Base-by-base conservation (phyloP, 2,888 invertebrate genomes). In the Drosophila nr. perissopoda region DNA sequence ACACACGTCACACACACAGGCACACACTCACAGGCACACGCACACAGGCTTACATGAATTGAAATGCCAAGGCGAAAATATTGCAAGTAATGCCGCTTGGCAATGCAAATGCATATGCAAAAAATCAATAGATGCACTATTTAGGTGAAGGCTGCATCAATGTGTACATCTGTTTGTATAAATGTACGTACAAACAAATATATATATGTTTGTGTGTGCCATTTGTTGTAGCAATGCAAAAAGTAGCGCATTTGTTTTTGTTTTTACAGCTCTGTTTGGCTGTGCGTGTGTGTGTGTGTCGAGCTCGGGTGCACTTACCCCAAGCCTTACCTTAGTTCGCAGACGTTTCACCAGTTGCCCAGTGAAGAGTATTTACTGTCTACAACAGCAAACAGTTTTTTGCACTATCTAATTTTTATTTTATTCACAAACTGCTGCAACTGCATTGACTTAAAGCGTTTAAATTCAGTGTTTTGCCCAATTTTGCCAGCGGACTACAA, bases 131-230 rank as follows among this genome's bases (percentile, higher is more conserved):
- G 70, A 81, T 82, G 76, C 77, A 81, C 57, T 79, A 82, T 83
- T 82, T 88, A 58, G 89, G 87, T 88, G 87, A 88, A 88, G 87
- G 89, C 79, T 81, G 65, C 67, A 64, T 80, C 67, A 58, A 53
- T 56, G 48, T 62, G 52, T 67, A 56, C 53, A 49, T 49, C 42
- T 51, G 53, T 53, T 63, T 58, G 49, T 40, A 13, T 56, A 51
- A 40, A 38, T 48, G 13, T 1, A 31, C 27, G 25, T n/a, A 16
- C 1, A 29, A 5, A 18, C 49, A 31, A 21, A 16, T 8, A 33
- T 6, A 27, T 33, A 34, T 31, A 8, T 21, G 34, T 6, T 33
- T 53, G 57, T 34, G 38, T 57, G 34, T 42, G 66, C 38, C 42
- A 60, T 51, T 71, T 54, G 61, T 42, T 74, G 56, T 33, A 60